Evolutionary conservation across 2,888 invertebrate genomes (phyloP).

Genomic region (Meteorus cinctellus): DNA sequence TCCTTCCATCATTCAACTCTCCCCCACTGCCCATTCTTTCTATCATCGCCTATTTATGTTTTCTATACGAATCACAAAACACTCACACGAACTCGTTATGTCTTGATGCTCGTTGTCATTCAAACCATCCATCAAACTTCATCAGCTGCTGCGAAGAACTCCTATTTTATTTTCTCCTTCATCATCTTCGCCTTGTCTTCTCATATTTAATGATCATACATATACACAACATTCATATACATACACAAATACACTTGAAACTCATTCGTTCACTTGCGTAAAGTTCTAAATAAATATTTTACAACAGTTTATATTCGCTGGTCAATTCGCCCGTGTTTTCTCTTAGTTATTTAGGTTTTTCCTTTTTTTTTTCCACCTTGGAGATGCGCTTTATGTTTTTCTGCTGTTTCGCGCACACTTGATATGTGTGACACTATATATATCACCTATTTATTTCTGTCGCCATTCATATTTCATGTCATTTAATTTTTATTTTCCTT

Average conservation of each 20-base stretch:
- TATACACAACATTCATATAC: constrained; percentile 16
- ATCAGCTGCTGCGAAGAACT: neutral
- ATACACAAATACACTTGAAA: constrained; percentile 37
- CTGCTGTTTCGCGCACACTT: neutral
- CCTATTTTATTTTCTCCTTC: neutral
- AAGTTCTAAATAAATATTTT: constrained; percentile 58
- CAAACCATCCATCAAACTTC: neutral
- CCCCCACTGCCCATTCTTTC: neutral
- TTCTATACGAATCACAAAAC: constrained; percentile 38
- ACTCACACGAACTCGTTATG: constrained; percentile 15
- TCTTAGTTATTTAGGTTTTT: constrained; percentile 5
- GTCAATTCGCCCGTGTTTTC: constrained; percentile 32
- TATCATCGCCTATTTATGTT: constrained; percentile 41
- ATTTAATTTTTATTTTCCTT: constrained; percentile 39
- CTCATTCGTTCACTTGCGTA: constrained; percentile 31
- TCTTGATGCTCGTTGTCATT: neutral
- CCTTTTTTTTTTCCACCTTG: constrained; percentile 14
- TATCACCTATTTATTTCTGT: constrained; percentile 19
- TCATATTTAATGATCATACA: constrained; percentile 30
- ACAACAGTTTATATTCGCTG: constrained; percentile 47
- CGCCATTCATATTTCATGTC: constrained; percentile 24
- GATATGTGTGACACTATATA: constrained; percentile 18
- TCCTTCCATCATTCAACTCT: neutral
- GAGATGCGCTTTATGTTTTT: constrained; percentile 1
- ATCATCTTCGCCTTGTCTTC: neutral